These are phyloP conservation scores for Halocaridina rubra DNA, from an alignment of 2,888 invertebrate species.

Conservation along the genomic window DNA sequence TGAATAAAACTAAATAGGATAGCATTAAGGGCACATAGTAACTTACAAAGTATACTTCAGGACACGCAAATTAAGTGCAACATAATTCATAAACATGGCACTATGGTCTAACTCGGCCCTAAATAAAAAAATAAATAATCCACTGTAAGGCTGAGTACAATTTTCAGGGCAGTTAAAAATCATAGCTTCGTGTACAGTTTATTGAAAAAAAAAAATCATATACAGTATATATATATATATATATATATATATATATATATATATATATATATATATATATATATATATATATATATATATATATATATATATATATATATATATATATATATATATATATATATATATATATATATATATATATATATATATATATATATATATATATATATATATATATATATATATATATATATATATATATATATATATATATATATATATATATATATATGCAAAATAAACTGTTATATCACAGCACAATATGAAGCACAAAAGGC, in stretches of 20 bases:
- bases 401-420: background rate
- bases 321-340: conserved; percentile 7
- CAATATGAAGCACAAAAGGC: background rate
- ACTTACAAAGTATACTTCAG: too few species aligned
- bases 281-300: conserved; percentile 29
- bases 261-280: background rate
- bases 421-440: background rate
- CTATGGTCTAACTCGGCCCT: too few species aligned
- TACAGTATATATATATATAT: conserved; percentile 2
- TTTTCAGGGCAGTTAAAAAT: too few species aligned
- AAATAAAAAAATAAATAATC: too few species aligned
- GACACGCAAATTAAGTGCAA: too few species aligned
- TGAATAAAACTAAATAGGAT: too few species aligned
- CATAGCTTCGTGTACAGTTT: too few species aligned
- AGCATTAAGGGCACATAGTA: too few species aligned
- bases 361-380: background rate
- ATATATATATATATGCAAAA: background rate
- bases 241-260: background rate
- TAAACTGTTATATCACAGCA: background rate
- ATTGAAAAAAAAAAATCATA: too few species aligned
- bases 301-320: background rate
- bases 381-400: conserved; percentile 14
- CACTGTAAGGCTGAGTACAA: too few species aligned
- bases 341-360: conserved; percentile 2
- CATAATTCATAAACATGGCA: too few species aligned